Conservation (phyloP, 2,888 invertebrate genomes). For the Pherbina coryleti region DNA sequence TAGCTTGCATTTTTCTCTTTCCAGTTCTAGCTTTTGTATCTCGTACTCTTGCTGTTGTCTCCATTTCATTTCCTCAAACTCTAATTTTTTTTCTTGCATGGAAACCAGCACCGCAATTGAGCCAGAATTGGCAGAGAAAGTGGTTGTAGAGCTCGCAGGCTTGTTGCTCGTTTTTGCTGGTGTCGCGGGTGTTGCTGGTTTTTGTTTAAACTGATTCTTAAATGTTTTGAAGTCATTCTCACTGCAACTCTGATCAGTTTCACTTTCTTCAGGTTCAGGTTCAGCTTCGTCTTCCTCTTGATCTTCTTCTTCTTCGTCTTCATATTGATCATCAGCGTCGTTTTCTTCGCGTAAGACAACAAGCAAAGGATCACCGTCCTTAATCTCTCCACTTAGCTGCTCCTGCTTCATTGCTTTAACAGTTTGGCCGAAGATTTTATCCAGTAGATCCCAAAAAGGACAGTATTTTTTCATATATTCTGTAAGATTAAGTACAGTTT, state of each 20-base stretch:
- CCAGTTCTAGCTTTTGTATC: neutral
- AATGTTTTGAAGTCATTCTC: neutral
- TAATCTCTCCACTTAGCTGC: neutral
- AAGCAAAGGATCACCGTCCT: neutral
- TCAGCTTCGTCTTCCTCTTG: neutral
- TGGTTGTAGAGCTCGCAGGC: neutral
- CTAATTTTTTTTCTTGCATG: conserved; percentile 4
- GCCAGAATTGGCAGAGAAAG: neutral
- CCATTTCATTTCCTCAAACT: conserved; percentile 11
- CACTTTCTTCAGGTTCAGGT: neutral
- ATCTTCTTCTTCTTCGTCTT: neutral
- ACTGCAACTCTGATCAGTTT: neutral
- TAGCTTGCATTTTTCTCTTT: conserved; percentile 1
- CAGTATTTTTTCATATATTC: neutral
- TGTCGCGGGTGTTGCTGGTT: neutral
- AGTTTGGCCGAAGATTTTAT: neutral
- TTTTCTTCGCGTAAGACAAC: neutral
- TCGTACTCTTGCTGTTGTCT: conserved; percentile 1
- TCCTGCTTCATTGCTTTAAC: neutral
- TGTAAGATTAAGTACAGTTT: neutral
- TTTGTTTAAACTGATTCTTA: neutral
- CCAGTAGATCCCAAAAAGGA: neutral
- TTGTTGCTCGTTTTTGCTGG: neutral
- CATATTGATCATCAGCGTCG: neutral
- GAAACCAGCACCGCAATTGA: neutral